Percentiles rank a stretch among this genome's conserved stretches.
Conservation (phyloP, 2,113 vertebrate species). For the Uropsilus gracilis region DNA sequence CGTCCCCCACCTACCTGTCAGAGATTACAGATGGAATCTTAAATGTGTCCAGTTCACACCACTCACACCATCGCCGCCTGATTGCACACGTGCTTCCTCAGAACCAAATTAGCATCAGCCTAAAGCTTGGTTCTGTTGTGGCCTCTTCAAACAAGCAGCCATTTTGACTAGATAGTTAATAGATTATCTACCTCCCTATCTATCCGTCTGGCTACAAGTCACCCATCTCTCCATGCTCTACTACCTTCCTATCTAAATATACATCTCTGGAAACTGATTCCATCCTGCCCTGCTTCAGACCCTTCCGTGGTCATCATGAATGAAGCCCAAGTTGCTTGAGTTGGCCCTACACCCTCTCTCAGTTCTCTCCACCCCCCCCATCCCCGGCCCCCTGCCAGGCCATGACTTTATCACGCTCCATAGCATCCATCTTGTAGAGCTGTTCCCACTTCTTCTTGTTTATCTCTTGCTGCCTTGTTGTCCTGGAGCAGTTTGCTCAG, state of each 20-base stretch:
- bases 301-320: neutral
- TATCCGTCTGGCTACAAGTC: too few relatives aligned
- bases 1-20: neutral
- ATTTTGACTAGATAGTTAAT: neutral
- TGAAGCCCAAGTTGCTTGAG: neutral
- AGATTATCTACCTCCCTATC: too few relatives aligned
- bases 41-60: neutral
- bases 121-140: neutral
- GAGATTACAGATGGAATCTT: neutral
- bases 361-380: rapidly evolving
- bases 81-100: neutral
- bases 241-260: neutral
- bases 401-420: rapidly evolving
- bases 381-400: neutral
- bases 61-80: rapidly evolving
- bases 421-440: neutral
- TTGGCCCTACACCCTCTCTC: too few relatives aligned
- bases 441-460: neutral
- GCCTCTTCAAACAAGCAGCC: neutral
- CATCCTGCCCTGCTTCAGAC: neutral
- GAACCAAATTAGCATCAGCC: neutral
- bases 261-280: neutral
- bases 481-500: neutral
- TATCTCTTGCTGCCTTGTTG: neutral
- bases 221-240: neutral